Evolutionary conservation across 2,888 invertebrate species (phyloP), one percentile per base, ranked within the genome.

Genomic region (Lymantria monacha): DNA sequence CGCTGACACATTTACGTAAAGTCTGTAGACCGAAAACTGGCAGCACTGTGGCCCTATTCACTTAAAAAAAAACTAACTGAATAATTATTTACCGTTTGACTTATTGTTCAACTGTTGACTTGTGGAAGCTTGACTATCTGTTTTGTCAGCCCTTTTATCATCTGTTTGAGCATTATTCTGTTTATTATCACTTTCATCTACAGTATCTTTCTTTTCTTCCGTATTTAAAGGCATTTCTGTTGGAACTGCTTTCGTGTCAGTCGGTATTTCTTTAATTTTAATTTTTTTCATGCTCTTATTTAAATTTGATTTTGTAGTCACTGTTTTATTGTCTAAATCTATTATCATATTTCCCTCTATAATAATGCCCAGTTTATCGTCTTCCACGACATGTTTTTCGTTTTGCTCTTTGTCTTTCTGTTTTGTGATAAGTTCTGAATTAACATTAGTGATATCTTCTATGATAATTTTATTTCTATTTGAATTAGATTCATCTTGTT

Each of bases 241-340:
- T 36, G 51, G 46, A 14, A 41, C 42, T 36, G 59, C 57, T 36
- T 51, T 63, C 5, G 50, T 14, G 7, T 42, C 46, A 0, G 58
- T 42, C 5, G 60, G 65, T 44, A 76, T 69, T 64, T 81, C 80
- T 45, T 59, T 57, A 1, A 78, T 75, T 3, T 42, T 48, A 11
- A 78, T 67, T 46, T 65, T 75, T 51, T 71, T 79, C 50, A 70
- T 50, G 9, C 59, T 51, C 44, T 69, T 71, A 13, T 57, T 61
- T 15, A 15, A 30, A 15, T 40, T 44, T 3, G 11, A 12, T 2
- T 69, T 81, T 38, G 72, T 60, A 33, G 48, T 68, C 1, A 75
- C 58, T 13, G 72, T 59, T 49, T 86, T 85, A 22, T 65, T 79
- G 14, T 83, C 76, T 30, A 77, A 70, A 59, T 85, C 81, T 47